phyloP scores from a whole-genome alignment of 64 coral and sea anemone genomes.

The Pachyseris speciosa region DNA sequence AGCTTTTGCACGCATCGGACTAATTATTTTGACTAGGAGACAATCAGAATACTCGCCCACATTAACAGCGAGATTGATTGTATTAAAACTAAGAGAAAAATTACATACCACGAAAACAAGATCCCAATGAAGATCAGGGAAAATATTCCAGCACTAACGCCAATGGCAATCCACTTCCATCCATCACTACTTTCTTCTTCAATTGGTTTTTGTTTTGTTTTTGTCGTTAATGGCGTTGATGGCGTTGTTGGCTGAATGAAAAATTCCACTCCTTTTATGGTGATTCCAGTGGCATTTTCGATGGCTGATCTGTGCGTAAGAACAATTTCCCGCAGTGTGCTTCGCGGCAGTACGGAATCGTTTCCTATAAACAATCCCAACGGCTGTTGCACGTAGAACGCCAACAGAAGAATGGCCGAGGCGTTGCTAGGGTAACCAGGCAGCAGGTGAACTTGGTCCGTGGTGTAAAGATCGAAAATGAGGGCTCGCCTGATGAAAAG shows the following conservation, averaged over 20 bases:
- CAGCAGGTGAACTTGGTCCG: constrained; percentile 44
- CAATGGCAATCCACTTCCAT: constrained; percentile 14
- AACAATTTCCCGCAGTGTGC: neutral
- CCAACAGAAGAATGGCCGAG: neutral
- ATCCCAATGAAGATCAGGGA: neutral
- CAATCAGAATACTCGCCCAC: no score
- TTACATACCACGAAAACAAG: neutral
- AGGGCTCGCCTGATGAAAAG: neutral
- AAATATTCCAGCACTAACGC: neutral
- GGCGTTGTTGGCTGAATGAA: neutral
- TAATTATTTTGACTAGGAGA: no score
- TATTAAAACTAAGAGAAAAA: no score
- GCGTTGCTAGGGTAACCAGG: constrained; percentile 34
- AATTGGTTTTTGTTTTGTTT: neutral
- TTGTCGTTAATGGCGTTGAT: neutral
- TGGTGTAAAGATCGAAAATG: neutral
- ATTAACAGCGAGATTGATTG: no score
- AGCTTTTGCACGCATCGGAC: no score
- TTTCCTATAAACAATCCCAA: constrained; percentile 12
- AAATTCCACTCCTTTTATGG: neutral
- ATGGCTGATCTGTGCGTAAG: neutral
- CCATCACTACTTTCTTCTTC: neutral
- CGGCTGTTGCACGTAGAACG: constrained; percentile 43
- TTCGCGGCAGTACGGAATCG: neutral
- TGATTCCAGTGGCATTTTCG: neutral